phyloP scores from a whole-genome alignment of 1,140 invertebrate genomes.

The Schlechtendalia chinensis region DNA sequence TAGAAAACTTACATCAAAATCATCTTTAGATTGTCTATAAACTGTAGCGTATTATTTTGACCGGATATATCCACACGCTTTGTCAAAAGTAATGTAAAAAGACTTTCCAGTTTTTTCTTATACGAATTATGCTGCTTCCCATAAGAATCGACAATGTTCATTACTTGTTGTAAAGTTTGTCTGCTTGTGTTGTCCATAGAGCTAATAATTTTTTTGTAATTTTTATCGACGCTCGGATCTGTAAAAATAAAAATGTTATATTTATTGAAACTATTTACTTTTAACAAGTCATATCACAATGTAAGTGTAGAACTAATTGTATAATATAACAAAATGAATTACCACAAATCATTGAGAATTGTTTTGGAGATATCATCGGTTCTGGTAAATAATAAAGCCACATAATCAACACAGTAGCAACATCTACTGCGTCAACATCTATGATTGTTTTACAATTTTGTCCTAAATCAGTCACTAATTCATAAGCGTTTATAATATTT shows the following conservation, averaged over 20 bases:
- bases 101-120: not conserved
- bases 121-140: conserved; percentile 3
- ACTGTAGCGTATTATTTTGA: not conserved
- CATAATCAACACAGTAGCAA: conserved; percentile 10
- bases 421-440: conserved; percentile 27
- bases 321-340: not conserved
- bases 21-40: conserved; percentile 23
- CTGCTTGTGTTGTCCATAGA: not conserved
- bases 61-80: not conserved
- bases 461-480: not conserved
- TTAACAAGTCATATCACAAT: not conserved
- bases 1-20: conserved; percentile 35
- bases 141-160: conserved; percentile 22
- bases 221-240: conserved; percentile 7
- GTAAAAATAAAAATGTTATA: not conserved
- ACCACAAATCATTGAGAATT: conserved; percentile 36
- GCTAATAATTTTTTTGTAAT: not conserved
- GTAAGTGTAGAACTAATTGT: not conserved
- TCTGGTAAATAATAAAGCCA: conserved; percentile 38
- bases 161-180: conserved; percentile 28
- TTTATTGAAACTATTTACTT: not conserved
- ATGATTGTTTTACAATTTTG: not conserved
- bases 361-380: conserved; percentile 24
- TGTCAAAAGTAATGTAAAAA: conserved; percentile 8
- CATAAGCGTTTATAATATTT: conserved; percentile 35